Evolutionary conservation across 2,113 vertebrate genomes (phyloP).

Genomic region (Prietella phreatophila): DNA sequence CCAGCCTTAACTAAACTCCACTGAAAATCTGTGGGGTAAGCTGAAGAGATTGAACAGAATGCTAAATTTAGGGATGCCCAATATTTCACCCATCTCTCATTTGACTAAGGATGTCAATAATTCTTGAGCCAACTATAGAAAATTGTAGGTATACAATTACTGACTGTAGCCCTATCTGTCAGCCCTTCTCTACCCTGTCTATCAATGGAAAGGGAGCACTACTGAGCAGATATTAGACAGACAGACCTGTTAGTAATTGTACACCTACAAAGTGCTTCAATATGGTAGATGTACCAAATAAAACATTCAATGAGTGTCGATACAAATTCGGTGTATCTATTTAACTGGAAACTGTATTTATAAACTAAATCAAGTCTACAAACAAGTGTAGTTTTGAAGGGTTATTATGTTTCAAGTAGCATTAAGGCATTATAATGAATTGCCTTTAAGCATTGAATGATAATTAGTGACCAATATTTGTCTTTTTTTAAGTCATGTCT

Average conservation of each 20-base stretch:
- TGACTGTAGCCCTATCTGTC: neutral
- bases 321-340: neutral
- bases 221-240: neutral
- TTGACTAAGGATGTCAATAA: neutral
- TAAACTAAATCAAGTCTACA: neutral
- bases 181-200: neutral
- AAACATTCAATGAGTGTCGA: neutral
- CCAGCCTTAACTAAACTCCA: neutral
- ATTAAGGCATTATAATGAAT: neutral
- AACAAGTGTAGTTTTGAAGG: neutral
- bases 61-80: neutral
- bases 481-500: neutral
- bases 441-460: neutral
- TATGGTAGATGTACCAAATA: neutral
- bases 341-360: neutral
- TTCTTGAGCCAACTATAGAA: neutral
- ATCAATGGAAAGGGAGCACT: neutral
- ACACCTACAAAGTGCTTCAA: neutral
- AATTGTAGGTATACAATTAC: neutral
- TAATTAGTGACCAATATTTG: neutral
- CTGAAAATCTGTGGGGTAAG: neutral
- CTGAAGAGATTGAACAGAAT: neutral
- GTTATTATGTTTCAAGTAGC: neutral
- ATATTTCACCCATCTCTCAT: neutral
- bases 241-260: neutral